Base-by-base conservation (phyloP, 2,797 vertebrate species). In the Psittacula echo region DNA sequence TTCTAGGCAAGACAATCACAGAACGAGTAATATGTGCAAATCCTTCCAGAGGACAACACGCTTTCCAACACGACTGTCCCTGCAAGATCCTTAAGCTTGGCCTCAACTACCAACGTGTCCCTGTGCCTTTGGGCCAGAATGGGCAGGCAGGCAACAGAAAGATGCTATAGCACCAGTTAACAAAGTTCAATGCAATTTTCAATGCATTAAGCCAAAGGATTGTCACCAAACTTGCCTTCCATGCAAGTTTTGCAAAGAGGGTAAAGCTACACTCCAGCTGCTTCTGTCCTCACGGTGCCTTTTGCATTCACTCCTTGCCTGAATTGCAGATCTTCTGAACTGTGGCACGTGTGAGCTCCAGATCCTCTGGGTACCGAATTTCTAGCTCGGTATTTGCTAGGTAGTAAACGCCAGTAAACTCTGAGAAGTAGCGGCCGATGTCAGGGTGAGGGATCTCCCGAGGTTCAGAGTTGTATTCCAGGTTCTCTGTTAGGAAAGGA, bases 381-480 rank as follows among this genome's bases (percentile, higher is more conserved):
- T 98, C 98, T 39, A 99, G 98, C 97, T 99, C 99, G 2, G 99
- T 98, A 3, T 99, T 99, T 64, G 98, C 98, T 72, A 98, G 80
- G 77, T 99, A 99, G 98, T 99, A 98, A 1, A 97, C 95, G 91
- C 98, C 98, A 0, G 98, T 96, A 67, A 99, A 99, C 97, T 99
- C 99, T 0, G 98, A 98, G 95, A 99, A 99, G 90, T 99, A 99
- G 91, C 99, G 99, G 14, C 99, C 99, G 2, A 99, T 98, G 84
- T 99, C 99, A 0, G 99, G 99, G 97, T 99, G 99, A 13, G 98
- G 98, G 89, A 99, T 99, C 98, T 99, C 99, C 94, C 98, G 97
- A 3, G 99, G 99, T 76, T 98, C 98, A 0, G 98, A 97, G 73
- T 99, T 99, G 45, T 98, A 98, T 82, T 99, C 99, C 97, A 99